phyloP scores from a whole-genome alignment of 2,888 invertebrate species.

The Nomada fucata region DNA sequence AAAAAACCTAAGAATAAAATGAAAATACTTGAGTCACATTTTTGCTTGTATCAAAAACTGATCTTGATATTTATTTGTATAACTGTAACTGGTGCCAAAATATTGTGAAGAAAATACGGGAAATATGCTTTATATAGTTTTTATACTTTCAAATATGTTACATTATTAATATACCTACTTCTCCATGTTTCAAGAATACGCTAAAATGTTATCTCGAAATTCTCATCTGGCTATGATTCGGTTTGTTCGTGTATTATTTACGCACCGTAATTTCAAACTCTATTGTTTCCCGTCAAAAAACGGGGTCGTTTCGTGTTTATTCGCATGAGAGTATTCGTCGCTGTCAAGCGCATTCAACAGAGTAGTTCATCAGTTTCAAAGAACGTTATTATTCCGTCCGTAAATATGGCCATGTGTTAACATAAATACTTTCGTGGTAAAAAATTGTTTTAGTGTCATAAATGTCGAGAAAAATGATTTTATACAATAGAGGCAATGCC shows the following conservation, averaged over 20 bases:
- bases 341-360: constrained; percentile 33
- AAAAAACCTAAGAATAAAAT: too few species aligned
- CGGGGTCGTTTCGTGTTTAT: constrained; percentile 20
- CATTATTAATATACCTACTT: too few species aligned
- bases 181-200: background rate
- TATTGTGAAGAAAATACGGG: too few species aligned
- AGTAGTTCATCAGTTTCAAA: constrained; percentile 19
- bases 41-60: too few species aligned
- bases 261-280: constrained; percentile 33
- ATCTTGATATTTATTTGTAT: too few species aligned
- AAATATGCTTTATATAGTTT: too few species aligned
- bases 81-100: too few species aligned
- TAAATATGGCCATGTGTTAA: background rate
- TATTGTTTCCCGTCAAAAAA: constrained; percentile 35
- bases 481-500: background rate
- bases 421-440: background rate
- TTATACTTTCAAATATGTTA: too few species aligned
- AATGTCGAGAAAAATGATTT: background rate
- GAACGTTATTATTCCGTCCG: constrained; percentile 23
- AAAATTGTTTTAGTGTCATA: background rate
- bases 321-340: constrained; percentile 28
- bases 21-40: too few species aligned
- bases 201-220: constrained; percentile 9
- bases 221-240: background rate
- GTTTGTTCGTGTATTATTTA: constrained; percentile 32